Base-by-base conservation (phyloP, 2,797 vertebrate species). In the Anabas testudineus region DNA sequence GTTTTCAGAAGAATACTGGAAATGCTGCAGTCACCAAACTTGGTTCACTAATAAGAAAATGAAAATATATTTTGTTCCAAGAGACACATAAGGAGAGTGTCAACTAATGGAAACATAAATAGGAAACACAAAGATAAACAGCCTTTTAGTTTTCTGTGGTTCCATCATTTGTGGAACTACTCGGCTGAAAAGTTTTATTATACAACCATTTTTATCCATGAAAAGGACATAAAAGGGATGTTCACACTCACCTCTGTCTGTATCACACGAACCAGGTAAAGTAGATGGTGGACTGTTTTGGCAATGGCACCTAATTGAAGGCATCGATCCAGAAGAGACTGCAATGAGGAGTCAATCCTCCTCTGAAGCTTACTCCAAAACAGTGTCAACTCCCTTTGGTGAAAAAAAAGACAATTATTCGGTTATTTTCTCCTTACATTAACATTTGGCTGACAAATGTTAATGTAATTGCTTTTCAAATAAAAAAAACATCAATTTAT, bases 291-390 rank as follows among this genome's bases (percentile, higher is more conserved):
- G 49, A 96, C 95, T 0, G 97, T 99, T 91, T 96, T 98, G 74
- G 98, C 97, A 87, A 99, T 98, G 80, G 97, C 95, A 72, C 96
- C 98, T 76, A 99, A 96, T 81, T 99, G 97, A 85, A 98, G 97
- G 93, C 98, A 99, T 67, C 97, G 94, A 86, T 99, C 98, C 81
- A 99, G 89, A 78, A 99, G 97, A 47, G 96, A 97, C 70, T 94
- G 93, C 79, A 97, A 85, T 24, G 97, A 97, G 28, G 96, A 92
- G 82, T 99, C 98, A 5, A 98, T 95, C 89, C 96, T 96, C 90
- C 94, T 96, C 86, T 99, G 98, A 81, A 99, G 90, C 78, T 99
- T 99, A 88, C 97, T 99, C 98, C 98, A 99, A 85, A 98, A 94
- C 14, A 97, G 94, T 4, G 94, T 98, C 89, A 99, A 91, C 73